Percentiles rank a stretch among this genome's conserved stretches.
Evolutionary conservation across 2,888 invertebrate species (phyloP).

Genomic region (Heliconius ismenius): DNA sequence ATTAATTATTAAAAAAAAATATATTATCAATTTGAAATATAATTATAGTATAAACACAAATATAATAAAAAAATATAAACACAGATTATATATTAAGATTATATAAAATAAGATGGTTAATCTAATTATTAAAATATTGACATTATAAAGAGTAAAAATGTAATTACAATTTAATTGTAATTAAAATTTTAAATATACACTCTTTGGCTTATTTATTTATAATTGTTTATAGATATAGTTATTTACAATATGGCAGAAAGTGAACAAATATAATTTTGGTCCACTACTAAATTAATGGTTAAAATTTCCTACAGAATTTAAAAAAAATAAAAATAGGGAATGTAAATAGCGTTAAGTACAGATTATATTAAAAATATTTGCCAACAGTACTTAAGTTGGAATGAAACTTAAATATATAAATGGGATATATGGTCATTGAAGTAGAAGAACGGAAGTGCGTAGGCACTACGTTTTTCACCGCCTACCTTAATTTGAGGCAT

Average conservation of each 20-base stretch:
- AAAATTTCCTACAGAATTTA: background rate
- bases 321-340: conserved; percentile 9
- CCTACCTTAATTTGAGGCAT: no score
- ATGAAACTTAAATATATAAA: background rate
- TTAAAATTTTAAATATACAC: conserved; percentile 32
- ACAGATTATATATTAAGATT: background rate
- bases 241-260: conserved; percentile 15
- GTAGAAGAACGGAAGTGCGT: no score
- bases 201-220: conserved; percentile 27
- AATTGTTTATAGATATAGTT: background rate
- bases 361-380: background rate
- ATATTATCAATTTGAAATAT: background rate
- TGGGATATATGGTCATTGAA: no score
- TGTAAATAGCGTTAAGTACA: conserved; percentile 15
- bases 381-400: conserved; percentile 3
- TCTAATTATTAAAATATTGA: conserved; percentile 22
- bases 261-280: conserved; percentile 54
- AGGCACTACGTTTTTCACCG: no score
- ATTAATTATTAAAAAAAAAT: background rate
- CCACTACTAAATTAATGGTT: conserved; percentile 56
- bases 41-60: background rate
- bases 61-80: background rate
- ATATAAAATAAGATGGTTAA: background rate
- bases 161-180: conserved; percentile 13
- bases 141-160: conserved; percentile 12